Conservation (phyloP, 1,140 invertebrate genomes). For the Leptopilina boulardi region DNA sequence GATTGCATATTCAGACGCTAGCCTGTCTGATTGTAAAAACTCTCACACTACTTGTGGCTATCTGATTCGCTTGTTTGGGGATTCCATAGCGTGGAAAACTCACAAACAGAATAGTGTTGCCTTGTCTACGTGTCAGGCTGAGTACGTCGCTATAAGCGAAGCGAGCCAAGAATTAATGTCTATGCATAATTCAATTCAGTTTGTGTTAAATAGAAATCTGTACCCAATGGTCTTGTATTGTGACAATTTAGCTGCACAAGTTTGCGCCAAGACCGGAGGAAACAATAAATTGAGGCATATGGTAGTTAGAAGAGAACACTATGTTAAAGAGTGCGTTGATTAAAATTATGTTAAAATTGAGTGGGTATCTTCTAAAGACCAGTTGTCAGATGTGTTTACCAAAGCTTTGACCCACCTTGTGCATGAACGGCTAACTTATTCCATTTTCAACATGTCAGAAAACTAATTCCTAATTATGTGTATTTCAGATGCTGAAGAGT, state of each 20-base stretch:
- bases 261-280: background rate
- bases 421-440: background rate
- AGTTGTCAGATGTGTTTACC: conserved; percentile 42
- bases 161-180: background rate
- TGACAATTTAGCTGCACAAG: background rate
- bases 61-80: background rate
- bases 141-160: background rate
- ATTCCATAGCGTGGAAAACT: conserved; percentile 16
- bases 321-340: conserved; percentile 44
- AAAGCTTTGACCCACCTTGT: conserved; percentile 31
- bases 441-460: too few relatives aligned
- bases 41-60: background rate
- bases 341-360: conserved; percentile 34
- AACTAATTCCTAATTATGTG: too few relatives aligned
- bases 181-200: background rate
- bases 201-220: background rate
- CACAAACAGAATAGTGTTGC: background rate
- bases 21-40: conserved; percentile 33
- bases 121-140: background rate
- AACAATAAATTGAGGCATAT: conserved; percentile 43
- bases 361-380: conserved; percentile 42
- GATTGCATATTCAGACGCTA: background rate
- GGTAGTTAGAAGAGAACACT: conserved; percentile 40
- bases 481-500: too few relatives aligned
- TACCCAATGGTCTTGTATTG: background rate